phyloP scores from a whole-genome alignment of 2,113 vertebrate genomes.

The Onychostoma macrolepis region DNA sequence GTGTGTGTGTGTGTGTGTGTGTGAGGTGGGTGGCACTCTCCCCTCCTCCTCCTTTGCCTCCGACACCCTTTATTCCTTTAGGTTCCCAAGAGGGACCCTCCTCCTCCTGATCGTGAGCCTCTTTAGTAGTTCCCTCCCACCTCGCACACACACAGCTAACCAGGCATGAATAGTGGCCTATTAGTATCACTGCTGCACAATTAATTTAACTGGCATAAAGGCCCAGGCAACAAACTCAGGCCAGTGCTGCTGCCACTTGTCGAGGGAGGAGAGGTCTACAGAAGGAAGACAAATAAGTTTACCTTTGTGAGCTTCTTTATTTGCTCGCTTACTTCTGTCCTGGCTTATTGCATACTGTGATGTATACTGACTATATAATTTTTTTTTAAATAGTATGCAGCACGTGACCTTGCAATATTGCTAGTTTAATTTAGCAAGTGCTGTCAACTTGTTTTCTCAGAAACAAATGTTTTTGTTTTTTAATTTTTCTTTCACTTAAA shows the following conservation, averaged over 20 bases:
- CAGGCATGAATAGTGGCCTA: slow-evolving; percentile 78
- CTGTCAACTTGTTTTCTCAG: not conserved
- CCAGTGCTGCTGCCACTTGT: slow-evolving; percentile 69
- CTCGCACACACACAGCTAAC: slow-evolving; percentile 67
- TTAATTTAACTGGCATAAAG: slow-evolving; percentile 76
- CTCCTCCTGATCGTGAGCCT: slow-evolving; percentile 69
- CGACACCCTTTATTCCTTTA: slow-evolving; percentile 38
- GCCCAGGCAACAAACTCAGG: slow-evolving; percentile 40
- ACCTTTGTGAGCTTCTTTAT: not conserved
- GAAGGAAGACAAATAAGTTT: slow-evolving; percentile 51
- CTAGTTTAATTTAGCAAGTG: not conserved
- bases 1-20: slow-evolving; percentile 18
- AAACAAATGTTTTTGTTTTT: not conserved
- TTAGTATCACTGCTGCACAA: slow-evolving; percentile 79
- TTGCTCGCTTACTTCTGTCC: not conserved
- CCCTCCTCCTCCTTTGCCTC: slow-evolving; percentile 46
- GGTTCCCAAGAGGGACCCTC: slow-evolving; percentile 52
- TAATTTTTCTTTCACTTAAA: not conserved
- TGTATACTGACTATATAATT: not conserved
- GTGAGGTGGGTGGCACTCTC: slow-evolving; percentile 43
- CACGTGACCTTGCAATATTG: not conserved
- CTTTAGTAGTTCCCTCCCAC: slow-evolving; percentile 68
- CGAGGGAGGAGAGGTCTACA: slow-evolving; percentile 69
- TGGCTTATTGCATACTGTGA: not conserved
- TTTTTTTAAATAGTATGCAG: not conserved